phyloP scores from a whole-genome alignment of 2,888 invertebrate genomes.

The Neria commutata region DNA sequence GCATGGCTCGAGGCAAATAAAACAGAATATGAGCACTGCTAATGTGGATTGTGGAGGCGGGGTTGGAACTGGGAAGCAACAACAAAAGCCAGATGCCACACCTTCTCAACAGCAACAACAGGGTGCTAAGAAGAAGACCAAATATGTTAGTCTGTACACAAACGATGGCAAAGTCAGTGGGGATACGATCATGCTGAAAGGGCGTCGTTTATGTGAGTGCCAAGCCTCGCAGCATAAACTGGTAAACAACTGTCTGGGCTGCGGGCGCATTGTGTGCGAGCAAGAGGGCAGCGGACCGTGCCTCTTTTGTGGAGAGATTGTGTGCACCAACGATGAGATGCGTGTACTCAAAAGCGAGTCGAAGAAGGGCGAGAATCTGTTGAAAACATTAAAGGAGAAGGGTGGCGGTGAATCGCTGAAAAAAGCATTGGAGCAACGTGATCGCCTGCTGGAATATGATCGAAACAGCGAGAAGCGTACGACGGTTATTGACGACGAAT shows the following conservation, averaged over 20 bases:
- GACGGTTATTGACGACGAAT: constrained; percentile 78
- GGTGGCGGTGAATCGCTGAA: constrained; percentile 74
- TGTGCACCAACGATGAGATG: constrained; percentile 77
- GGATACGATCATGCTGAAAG: constrained; percentile 69
- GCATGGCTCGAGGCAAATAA: constrained; percentile 26
- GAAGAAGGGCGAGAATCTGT: constrained; percentile 72
- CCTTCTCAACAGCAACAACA: constrained; percentile 29
- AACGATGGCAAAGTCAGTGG: constrained; percentile 70
- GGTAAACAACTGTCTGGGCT: constrained; percentile 90
- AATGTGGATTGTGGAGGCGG: background rate
- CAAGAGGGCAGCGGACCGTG: constrained; percentile 98
- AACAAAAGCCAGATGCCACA: constrained; percentile 21
- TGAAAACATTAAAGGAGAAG: constrained; percentile 69
- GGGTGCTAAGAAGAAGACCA: constrained; percentile 68
- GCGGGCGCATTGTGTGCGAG: constrained; percentile 92
- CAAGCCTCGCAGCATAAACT: constrained; percentile 89
- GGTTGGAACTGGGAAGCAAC: background rate
- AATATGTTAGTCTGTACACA: constrained; percentile 77
- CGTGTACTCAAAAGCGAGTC: constrained; percentile 70
- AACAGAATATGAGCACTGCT: constrained; percentile 22
- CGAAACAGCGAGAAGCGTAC: constrained; percentile 70
- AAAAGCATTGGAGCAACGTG: constrained; percentile 77
- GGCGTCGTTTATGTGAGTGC: constrained; percentile 88
- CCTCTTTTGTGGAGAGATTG: constrained; percentile 86
- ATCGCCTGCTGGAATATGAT: constrained; percentile 84